phyloP scores from a whole-genome alignment of 2,888 invertebrate genomes.

The Ethmia dodecea region DNA sequence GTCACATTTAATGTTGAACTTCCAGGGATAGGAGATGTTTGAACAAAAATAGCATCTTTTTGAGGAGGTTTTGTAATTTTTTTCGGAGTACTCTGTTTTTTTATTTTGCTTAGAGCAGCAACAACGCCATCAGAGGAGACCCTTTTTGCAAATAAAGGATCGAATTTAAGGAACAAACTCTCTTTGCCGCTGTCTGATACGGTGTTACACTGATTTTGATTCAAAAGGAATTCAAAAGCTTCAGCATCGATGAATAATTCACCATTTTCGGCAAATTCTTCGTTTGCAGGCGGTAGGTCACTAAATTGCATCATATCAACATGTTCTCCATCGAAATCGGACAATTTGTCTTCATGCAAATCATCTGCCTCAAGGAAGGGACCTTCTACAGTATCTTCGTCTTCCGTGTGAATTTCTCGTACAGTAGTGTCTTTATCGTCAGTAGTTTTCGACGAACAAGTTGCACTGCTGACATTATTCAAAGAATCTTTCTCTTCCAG shows the following conservation, averaged over 20 bases:
- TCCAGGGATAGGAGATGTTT: constrained; percentile 28
- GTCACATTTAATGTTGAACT: constrained; percentile 36
- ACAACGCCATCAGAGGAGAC: constrained; percentile 52
- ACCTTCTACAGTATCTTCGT: constrained; percentile 66
- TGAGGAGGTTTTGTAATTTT: constrained; percentile 22
- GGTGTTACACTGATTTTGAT: constrained; percentile 54
- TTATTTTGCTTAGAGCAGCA: constrained; percentile 44
- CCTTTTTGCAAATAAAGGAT: constrained; percentile 62
- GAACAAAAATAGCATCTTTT: constrained; percentile 10
- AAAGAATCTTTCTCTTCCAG: constrained; percentile 22
- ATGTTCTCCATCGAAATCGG: constrained; percentile 31
- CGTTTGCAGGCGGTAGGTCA: constrained; percentile 33
- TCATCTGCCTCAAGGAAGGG: constrained; percentile 61
- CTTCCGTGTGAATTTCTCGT: constrained; percentile 55
- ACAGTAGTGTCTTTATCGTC: constrained; percentile 44
- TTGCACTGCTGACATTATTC: constrained; percentile 29
- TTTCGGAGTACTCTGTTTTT: constrained; percentile 51
- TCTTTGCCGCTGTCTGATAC: constrained; percentile 65
- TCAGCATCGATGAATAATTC: constrained; percentile 69
- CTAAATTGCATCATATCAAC: constrained; percentile 47
- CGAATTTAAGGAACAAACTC: constrained; percentile 67
- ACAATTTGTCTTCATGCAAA: constrained; percentile 29
- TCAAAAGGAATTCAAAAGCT: constrained; percentile 62
- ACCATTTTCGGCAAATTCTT: constrained; percentile 41
- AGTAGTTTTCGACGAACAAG: constrained; percentile 38